Conservation (phyloP, 2,888 invertebrate genomes). For the Calephelis perditalis region DNA sequence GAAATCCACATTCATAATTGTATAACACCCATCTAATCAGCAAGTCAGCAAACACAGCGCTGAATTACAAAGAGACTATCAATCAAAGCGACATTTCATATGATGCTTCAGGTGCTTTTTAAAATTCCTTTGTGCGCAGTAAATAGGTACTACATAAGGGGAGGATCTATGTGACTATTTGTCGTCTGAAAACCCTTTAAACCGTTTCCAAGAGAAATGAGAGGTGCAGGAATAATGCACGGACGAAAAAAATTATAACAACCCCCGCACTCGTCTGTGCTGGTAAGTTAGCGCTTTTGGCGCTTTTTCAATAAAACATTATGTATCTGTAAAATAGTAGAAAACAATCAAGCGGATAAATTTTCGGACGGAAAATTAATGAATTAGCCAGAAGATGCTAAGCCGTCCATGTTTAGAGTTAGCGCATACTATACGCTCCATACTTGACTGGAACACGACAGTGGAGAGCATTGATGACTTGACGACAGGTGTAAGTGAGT, state of each 20-base stretch:
- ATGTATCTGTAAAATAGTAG: too few relatives aligned
- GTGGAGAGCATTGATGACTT: too few relatives aligned
- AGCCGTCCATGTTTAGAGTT: too few relatives aligned
- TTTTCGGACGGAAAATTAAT: too few relatives aligned
- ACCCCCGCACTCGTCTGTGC: constrained; percentile 21
- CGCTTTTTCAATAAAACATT: not conserved
- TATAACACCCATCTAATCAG: not conserved
- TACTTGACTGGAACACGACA: too few relatives aligned
- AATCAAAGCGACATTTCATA: constrained; percentile 12
- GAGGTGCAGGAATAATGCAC: constrained; percentile 27
- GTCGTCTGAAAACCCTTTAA: constrained; percentile 28
- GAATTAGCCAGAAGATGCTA: too few relatives aligned
- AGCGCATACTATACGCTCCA: too few relatives aligned
- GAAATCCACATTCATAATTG: too few relatives aligned
- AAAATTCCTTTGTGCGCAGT: constrained; percentile 22
- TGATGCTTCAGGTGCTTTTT: constrained; percentile 10
- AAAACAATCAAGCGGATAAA: too few relatives aligned
- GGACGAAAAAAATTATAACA: constrained; percentile 32
- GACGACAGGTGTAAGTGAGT: too few relatives aligned
- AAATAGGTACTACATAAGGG: constrained; percentile 24
- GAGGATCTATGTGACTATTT: constrained; percentile 25
- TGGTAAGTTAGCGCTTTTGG: constrained; percentile 1
- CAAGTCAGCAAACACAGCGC: not conserved
- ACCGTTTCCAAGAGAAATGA: constrained; percentile 26
- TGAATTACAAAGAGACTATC: constrained; percentile 11